Percentiles rank a stretch among this genome's conserved stretches.
Evolutionary conservation across 2,113 vertebrate species (phyloP).

Genomic region (Phocoena phocoena): DNA sequence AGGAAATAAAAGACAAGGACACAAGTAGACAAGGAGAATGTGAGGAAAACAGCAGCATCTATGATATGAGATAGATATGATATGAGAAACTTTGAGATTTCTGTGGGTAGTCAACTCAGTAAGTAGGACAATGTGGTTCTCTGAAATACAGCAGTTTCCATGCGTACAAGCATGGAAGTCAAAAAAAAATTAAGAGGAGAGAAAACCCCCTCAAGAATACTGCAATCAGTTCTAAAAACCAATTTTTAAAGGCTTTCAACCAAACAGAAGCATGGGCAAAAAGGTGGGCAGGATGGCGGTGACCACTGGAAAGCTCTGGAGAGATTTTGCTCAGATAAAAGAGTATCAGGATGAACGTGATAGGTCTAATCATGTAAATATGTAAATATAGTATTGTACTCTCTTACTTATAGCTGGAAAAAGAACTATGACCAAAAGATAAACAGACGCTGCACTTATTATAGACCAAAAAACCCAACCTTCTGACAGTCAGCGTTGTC

Average conservation of each 20-base stretch:
- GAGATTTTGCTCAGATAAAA: background rate
- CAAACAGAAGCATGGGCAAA: background rate
- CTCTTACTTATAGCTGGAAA: background rate
- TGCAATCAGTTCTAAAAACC: background rate
- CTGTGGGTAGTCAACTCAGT: background rate
- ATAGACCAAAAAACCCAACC: background rate
- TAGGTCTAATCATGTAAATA: background rate
- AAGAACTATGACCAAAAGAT: background rate
- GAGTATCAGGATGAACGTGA: background rate
- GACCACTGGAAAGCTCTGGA: background rate
- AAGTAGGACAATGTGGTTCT: background rate
- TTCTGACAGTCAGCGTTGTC: background rate
- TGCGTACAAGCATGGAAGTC: background rate
- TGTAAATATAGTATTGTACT: background rate
- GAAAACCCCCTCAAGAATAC: background rate
- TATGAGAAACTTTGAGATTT: background rate
- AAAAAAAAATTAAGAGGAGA: background rate
- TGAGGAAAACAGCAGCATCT: background rate
- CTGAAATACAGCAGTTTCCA: background rate
- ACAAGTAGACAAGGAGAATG: background rate
- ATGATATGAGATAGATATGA: background rate
- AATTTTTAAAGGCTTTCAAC: background rate
- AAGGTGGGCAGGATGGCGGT: background rate
- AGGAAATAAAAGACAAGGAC: background rate
- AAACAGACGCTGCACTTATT: background rate